phyloP scores from a whole-genome alignment of 2,113 vertebrate species.

The Cairina moschata region DNA sequence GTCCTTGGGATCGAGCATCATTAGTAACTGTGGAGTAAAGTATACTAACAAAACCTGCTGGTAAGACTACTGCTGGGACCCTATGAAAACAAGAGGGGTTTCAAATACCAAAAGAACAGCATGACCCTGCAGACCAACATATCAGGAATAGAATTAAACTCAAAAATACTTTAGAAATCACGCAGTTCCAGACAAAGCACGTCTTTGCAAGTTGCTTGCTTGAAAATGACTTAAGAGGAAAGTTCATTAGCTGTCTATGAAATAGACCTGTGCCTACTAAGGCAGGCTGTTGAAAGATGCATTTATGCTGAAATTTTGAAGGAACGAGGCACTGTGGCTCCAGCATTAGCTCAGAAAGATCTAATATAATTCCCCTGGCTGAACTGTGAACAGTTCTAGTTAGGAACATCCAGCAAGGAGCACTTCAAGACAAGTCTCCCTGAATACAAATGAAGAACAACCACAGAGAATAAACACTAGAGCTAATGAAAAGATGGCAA shows the following conservation, averaged over 20 bases:
- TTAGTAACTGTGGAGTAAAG: background rate
- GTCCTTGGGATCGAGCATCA: background rate
- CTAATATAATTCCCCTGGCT: background rate
- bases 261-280: background rate
- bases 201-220: background rate
- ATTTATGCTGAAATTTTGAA: background rate
- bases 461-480: background rate
- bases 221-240: background rate
- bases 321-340: background rate
- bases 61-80: background rate
- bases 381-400: background rate
- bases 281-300: too few relatives aligned
- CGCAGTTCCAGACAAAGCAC: background rate
- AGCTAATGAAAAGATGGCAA: background rate
- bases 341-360: background rate
- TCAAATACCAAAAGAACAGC: background rate
- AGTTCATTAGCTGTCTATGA: background rate
- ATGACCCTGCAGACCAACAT: background rate
- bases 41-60: accelerated
- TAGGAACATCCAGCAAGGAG: background rate
- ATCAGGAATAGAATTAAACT: background rate
- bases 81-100: background rate
- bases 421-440: background rate
- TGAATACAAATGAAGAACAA: background rate
- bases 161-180: background rate